Conservation (phyloP, 2,797 vertebrate genomes). For the Cephalopachus bancanus region DNA sequence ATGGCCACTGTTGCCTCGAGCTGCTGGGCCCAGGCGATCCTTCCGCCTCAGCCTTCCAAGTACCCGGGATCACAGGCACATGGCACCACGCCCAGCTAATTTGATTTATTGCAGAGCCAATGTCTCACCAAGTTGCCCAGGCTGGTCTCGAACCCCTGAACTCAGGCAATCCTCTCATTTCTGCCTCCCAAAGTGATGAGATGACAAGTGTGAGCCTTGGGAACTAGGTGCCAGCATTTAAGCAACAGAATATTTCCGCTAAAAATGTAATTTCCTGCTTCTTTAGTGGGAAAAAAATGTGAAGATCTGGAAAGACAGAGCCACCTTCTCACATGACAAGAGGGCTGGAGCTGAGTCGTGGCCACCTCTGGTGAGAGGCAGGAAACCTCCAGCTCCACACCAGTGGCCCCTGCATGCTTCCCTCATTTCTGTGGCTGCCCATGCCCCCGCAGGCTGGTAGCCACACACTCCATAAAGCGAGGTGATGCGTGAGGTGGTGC, state of each 20-base stretch:
- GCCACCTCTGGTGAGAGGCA: neutral
- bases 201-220: neutral
- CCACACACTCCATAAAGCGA: neutral
- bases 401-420: neutral
- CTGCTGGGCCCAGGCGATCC: too few species aligned
- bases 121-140: too few species aligned
- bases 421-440: neutral
- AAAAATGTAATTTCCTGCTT: slow-evolving; percentile 11
- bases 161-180: too few species aligned
- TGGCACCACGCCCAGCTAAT: too few species aligned
- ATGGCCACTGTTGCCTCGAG: too few species aligned
- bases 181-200: too few species aligned
- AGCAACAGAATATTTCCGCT: neutral
- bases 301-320: neutral
- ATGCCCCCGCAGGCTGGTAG: neutral
- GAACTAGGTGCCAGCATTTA: neutral
- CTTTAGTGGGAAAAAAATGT: neutral
- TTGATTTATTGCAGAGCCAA: too few species aligned
- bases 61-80: too few species aligned
- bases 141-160: too few species aligned
- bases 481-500: neutral
- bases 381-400: neutral
- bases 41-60: too few species aligned
- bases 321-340: neutral
- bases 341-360: neutral